These are phyloP conservation scores for Cladorhizidae sp. DNA, from an alignment of 37 sponge, comb jelly and placozoan genomes.

Conservation along the genomic window DNA sequence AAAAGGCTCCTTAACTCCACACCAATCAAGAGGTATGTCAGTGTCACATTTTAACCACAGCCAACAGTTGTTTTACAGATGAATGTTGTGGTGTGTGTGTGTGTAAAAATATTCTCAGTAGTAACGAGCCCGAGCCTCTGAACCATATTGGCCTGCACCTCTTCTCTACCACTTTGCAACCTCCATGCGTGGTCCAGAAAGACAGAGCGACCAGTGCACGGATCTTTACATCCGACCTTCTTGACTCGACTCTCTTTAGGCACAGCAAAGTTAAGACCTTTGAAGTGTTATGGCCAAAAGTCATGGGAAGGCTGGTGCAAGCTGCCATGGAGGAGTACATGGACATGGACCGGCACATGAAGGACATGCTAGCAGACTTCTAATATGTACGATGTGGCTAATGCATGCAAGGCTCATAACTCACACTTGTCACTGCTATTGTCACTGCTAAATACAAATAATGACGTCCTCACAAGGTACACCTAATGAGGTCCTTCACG, in stretches of 20 bases:
- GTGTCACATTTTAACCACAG: too few species aligned
- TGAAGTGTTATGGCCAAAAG: slow-evolving; percentile 48
- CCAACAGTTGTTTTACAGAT: not conserved
- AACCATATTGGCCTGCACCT: slow-evolving; percentile 19
- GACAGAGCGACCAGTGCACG: not conserved
- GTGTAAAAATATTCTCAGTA: not conserved
- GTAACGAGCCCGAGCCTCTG: slow-evolving; percentile 2
- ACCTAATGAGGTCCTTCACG: too few species aligned
- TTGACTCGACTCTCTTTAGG: slow-evolving; percentile 32
- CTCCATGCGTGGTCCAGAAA: slow-evolving; percentile 13
- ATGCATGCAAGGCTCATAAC: too few species aligned
- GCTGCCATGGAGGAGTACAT: slow-evolving; percentile 7
- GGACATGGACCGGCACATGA: slow-evolving; percentile 35
- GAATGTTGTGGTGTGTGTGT: too few species aligned
- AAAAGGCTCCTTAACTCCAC: not conserved
- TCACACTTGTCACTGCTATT: too few species aligned
- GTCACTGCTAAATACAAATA: too few species aligned
- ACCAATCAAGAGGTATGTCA: not conserved
- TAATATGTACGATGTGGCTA: too few species aligned
- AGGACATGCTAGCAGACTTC: slow-evolving; percentile 11
- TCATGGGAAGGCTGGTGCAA: slow-evolving; percentile 31
- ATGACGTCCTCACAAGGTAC: too few species aligned
- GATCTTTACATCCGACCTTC: slow-evolving; percentile 1
- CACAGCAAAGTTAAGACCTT: slow-evolving; percentile 32
- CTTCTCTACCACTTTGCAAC: not conserved